Evolutionary conservation across 2,797 vertebrate genomes (phyloP), one percentile per base, ranked within the genome.

Genomic region (Natrix natrix): DNA sequence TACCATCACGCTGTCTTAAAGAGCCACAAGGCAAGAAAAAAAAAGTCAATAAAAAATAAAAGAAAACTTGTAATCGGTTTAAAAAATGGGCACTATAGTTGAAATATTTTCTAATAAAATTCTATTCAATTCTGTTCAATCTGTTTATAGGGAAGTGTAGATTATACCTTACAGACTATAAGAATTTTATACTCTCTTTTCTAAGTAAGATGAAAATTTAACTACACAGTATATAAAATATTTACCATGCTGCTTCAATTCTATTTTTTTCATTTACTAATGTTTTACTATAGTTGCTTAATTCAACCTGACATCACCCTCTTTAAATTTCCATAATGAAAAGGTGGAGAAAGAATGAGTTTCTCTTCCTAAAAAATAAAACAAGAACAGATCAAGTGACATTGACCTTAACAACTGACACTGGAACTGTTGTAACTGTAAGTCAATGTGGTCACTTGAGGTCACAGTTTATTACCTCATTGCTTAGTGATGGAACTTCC

Each of bases 1-100:
- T 92, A 96, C 94, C 56, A 91, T 91, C 94, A 93, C 95, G 57
- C 6, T 78, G 74, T 91, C 95, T 94, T 48, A 24, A 93, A 95
- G 95, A 95, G 94, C 95, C 66, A 91, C 78, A 94, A 88, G 37
- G 74, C 0, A 0, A 28, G 55, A 94, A 96, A 57, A 43, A 63
- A 32, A 63, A 96, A 96, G 92, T 91, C 43, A 7, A 74, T 74
- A 74, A 37, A 74, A 0, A 94, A 95, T 63, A n/a, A 57, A 26
- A 74, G 95, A 95, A 86, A 60, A 94, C 57, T 93, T 92, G 92
- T 95, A 63, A 69, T 28, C 56, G 93, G 59, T 86, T 91, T 66
- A 94, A 69, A 93, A 95, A 91, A 20, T 8, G 95, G 61, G 92
- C 12, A 92, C 83, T 92, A 92, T 92, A 17, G 69, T 93, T 11